phyloP scores from a whole-genome alignment of 2,797 vertebrate genomes.

The Microchirus variegatus region DNA sequence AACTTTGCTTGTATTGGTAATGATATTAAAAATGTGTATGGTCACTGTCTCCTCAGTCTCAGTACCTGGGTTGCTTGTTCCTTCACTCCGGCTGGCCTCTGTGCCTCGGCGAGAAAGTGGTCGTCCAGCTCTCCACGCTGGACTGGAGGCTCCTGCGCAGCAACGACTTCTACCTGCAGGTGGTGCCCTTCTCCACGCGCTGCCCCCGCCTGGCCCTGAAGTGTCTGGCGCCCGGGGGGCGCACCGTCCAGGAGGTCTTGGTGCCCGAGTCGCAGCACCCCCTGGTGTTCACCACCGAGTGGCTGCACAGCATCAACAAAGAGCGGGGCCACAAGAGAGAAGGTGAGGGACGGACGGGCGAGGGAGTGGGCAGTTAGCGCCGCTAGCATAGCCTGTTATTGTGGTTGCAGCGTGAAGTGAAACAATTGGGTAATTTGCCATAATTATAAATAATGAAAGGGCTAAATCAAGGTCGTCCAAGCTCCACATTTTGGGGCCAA shows the following conservation, averaged over 20 bases:
- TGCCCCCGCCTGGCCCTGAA: conserved; percentile 90
- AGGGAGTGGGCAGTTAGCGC: neutral
- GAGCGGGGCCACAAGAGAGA: conserved; percentile 86
- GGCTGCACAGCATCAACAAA: conserved; percentile 92
- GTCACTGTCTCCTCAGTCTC: conserved; percentile 77
- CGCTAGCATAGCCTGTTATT: neutral
- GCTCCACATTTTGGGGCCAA: no score
- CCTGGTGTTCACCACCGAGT: conserved; percentile 91
- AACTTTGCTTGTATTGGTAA: neutral
- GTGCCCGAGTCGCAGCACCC: conserved; percentile 88
- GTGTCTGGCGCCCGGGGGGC: conserved; percentile 88
- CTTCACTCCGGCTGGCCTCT: conserved; percentile 93
- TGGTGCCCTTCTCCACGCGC: conserved; percentile 89
- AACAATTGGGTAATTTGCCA: no score
- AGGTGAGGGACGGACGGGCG: conserved; percentile 55
- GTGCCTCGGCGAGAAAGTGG: conserved; percentile 89
- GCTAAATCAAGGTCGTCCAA: no score
- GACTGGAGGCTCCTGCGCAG: conserved; percentile 90
- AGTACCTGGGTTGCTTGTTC: conserved; percentile 92
- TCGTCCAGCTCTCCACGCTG: conserved; percentile 91
- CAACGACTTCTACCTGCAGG: conserved; percentile 94
- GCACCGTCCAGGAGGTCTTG: conserved; percentile 88
- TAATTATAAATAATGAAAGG: no score
- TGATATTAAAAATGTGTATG: no score
- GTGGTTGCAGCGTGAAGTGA: neutral